Base-by-base conservation (phyloP, 2,797 vertebrate genomes). In the Sebastes matsubarae region DNA sequence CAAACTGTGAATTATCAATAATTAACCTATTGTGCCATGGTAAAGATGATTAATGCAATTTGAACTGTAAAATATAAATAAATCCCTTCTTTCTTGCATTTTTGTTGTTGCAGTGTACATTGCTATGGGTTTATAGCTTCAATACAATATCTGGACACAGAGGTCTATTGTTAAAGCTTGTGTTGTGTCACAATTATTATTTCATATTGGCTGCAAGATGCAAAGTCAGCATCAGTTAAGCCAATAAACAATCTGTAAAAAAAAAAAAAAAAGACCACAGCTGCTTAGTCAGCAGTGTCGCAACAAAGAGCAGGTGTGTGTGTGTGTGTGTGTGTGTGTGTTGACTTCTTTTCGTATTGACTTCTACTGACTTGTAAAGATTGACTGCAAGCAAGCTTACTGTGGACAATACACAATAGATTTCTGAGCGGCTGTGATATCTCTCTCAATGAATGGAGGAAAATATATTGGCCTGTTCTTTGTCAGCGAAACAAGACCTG, bases 181-280 rank as follows among this genome's bases (percentile, higher is more conserved):
- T 64, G 54, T 70, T 80, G 75, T 29, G 11, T 75, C 72, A 77
- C 42, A 77, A 52, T 85, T 60, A 57, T 85, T 60, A 72, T 86
- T 86, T 79, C 42, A 80, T 87, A 88, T 77, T 70, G 64, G 42
- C 52, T 68, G 30, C 18, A 50, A 75, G 22, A 83, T 77, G 85
- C 88, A 82, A 57, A 77, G 70, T 90, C 89, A 89, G 87, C 87
- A 76, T 38, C 16, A 1, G 73, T 46, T 74, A 34, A 73, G 42
- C 52, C 80, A 75, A 86, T 81, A 84, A 83, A 84, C 65, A 80
- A 80, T 75, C 69, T 77, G 80, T 65, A 57, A 72, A 27, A 66
- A 46, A 27, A 46, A 42, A 14, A 18, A 18, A 46, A 67, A 69
- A 52, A 74, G 11, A 78, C 13, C 8, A 8, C 38, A 73, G 42